A percentile compares a stretch with the other conserved stretches of the same genome.
These are phyloP conservation scores for Marmota flaviventris DNA, from an alignment of 2,113 vertebrate species.

Conservation along the genomic window DNA sequence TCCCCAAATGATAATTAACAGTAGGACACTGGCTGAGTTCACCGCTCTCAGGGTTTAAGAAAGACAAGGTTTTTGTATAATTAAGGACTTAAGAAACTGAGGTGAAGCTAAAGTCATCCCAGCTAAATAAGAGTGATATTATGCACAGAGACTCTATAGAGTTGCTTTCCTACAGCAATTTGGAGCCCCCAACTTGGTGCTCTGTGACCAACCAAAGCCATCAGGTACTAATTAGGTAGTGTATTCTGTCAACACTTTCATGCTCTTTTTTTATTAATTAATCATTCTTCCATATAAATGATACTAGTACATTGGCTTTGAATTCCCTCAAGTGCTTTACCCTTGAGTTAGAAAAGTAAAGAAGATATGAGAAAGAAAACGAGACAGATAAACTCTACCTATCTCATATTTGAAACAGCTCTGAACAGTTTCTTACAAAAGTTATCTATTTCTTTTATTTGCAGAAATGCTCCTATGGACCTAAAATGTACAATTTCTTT, in stretches of 20 bases:
- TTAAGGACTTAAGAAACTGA: slow-evolving; percentile 25
- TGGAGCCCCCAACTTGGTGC: slow-evolving; percentile 40
- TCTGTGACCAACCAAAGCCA: slow-evolving; percentile 85
- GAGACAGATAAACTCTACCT: slow-evolving; percentile 65
- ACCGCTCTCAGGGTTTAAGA: background rate
- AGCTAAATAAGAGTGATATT: slow-evolving; percentile 62
- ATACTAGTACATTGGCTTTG: slow-evolving; percentile 75
- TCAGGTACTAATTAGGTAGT: slow-evolving; percentile 88
- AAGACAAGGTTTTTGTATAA: slow-evolving; percentile 24
- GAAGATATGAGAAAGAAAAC: slow-evolving; percentile 66
- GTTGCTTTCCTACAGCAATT: slow-evolving; percentile 71
- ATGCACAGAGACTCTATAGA: slow-evolving; percentile 69
- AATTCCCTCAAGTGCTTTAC: slow-evolving; percentile 82
- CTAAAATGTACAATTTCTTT: slow-evolving; percentile 11
- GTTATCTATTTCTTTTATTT: slow-evolving; percentile 72
- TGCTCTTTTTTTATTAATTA: slow-evolving; percentile 88
- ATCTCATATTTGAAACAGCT: slow-evolving; percentile 60
- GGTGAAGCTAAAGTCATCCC: slow-evolving; percentile 4
- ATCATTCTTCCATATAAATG: slow-evolving; percentile 89
- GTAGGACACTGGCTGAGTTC: background rate
- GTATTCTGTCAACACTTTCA: slow-evolving; percentile 88
- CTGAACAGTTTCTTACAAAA: slow-evolving; percentile 52
- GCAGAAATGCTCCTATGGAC: slow-evolving; percentile 47
- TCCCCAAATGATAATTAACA: background rate
- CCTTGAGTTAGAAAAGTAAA: slow-evolving; percentile 65